Evolutionary conservation across 2,113 vertebrate species (phyloP), one percentile per base, ranked within the genome.

Genomic region (Chionodraco myersi): DNA sequence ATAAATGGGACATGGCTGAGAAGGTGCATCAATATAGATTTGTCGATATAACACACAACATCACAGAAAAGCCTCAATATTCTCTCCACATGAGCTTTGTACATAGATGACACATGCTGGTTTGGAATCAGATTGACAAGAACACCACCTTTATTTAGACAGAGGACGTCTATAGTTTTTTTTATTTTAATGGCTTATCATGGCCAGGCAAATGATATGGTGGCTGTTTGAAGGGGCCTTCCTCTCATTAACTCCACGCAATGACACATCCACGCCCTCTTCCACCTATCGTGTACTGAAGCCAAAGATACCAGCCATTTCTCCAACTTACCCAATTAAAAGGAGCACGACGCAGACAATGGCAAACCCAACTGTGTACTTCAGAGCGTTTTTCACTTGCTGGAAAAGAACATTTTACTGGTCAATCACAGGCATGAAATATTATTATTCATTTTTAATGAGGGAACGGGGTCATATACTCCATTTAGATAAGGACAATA

Each of bases 331-430:
- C 98, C 98, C 98, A 95, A 99, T 96, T 91, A 99, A 87, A 72
- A 99, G 96, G 83, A 99, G 96, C 79, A 95, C 91, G 26, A 95
- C 85, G 72, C 98, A 99, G 90, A 99, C 82, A 59, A 97, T 88
- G 87, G 92, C 88, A 86, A 99, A 99, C 90, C 96, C 98, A 92
- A 96, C 56, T 44, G 98, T 98, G 87, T 98, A 99, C 84, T 95
- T 99, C 86, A 98, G 84, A 58, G 97, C 97, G 10, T 94, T 97
- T 94, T 97, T 97, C 90, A 98, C 95, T 96, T 99, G 97, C 98
- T 99, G 89, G 69, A 95, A 94, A 91, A 68, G 71, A 89, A 52
- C 83, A 83, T 85, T 65, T 72, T 82, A 62, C 74, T 52, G 85
- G 85, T 91, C 83, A 90, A 83, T 87, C 66, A 49, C 54, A 23